phyloP scores from a whole-genome alignment of 2,888 invertebrate species.

The Chouioia cunea region DNA sequence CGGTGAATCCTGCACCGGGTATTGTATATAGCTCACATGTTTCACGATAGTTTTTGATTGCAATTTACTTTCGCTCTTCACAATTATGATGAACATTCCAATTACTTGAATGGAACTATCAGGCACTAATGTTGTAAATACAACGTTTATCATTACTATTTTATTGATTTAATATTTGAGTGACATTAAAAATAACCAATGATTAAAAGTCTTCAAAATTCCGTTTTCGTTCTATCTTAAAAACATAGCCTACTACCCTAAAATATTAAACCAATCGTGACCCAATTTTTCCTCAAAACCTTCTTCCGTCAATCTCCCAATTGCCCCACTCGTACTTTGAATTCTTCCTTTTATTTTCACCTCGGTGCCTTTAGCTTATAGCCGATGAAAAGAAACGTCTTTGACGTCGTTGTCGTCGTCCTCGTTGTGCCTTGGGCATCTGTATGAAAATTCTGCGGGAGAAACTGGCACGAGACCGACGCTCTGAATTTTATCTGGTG shows the following conservation, averaged over 20 bases:
- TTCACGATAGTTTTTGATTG: too few relatives aligned
- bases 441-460: slow-evolving; percentile 46
- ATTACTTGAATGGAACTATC: too few relatives aligned
- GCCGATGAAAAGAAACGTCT: slow-evolving; percentile 23
- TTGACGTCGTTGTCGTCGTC: slow-evolving; percentile 27
- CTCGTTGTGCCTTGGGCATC: slow-evolving; percentile 21
- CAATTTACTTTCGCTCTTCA: too few relatives aligned
- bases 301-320: neutral
- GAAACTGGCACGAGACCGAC: slow-evolving; percentile 26
- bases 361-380: slow-evolving; percentile 13
- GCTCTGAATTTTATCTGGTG: slow-evolving; percentile 41
- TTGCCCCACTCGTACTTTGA: neutral
- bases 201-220: too few relatives aligned
- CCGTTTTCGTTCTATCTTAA: too few relatives aligned
- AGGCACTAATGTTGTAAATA: too few relatives aligned
- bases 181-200: too few relatives aligned
- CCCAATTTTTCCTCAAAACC: slow-evolving; percentile 23
- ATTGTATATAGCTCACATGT: too few relatives aligned
- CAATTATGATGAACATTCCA: too few relatives aligned
- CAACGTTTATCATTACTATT: too few relatives aligned
- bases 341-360: neutral
- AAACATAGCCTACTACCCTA: slow-evolving; percentile 17
- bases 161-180: too few relatives aligned
- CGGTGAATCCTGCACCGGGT: too few relatives aligned
- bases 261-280: slow-evolving; percentile 22